Evolutionary conservation across 2,113 vertebrate genomes (phyloP), one percentile per base, ranked within the genome.

Genomic region (Macaca mulatta): DNA sequence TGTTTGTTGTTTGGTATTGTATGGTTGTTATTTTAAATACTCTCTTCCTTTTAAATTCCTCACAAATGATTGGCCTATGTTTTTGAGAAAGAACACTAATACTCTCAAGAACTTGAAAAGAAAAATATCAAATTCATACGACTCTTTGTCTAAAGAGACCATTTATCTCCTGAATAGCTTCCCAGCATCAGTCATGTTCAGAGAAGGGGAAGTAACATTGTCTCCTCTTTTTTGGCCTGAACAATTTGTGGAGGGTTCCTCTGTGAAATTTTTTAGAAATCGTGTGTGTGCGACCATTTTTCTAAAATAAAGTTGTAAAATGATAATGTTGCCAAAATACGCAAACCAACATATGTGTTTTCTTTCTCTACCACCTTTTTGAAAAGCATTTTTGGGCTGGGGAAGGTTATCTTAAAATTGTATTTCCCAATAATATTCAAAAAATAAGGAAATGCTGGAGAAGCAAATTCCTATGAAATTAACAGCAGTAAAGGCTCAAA

Each of bases 21-120:
- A 14, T 64, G 61, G 27, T 30, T 64, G 6, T 69, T 69, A 69
- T 43, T 94, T 92, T 75, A 82, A 95, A 97, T 92, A 25, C n/a
- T 55, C 20, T 87, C 45, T 95, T 93, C 22, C 52, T 96, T 97
- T 93, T 86, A 45, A 95, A 52, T 35, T 38, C 3, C 45, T 48
- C 27, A 94, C 84, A 96, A 97, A 97, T 35, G 70, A 93, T 59
- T 85, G 75, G 7, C 59, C 94, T 10, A 30, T 72, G 55, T 96
- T 96, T 98, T 97, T n/a, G 55, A 96, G 25, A 86, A 52, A 81
- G 12, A 77, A 90, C 8, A 92, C 43, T 77, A 35, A 92, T 90
- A 32, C 13, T 87, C 50, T 88, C 43, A 97, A 84, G 35, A 74
- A 90, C 52, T 90, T 96, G 57, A 88, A 97, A 97, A 85, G 74